Base-by-base conservation (phyloP, 2,113 vertebrate species). In the Urocitellus parryii region DNA sequence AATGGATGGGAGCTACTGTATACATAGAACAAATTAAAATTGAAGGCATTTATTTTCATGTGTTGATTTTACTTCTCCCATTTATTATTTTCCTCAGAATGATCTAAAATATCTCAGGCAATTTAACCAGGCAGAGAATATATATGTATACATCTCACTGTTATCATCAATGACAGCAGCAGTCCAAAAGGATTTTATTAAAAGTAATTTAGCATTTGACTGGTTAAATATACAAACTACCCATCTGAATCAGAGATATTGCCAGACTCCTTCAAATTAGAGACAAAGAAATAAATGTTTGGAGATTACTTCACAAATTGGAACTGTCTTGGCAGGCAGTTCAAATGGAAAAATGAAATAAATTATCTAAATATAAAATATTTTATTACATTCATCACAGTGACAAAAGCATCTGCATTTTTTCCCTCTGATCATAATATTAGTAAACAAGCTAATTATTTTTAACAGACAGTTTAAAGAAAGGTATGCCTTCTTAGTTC, bases 201-300 rank as follows among this genome's bases (percentile, higher is more conserved):
- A 97, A 97, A 98, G 67, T 56, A 97, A 97, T 98, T 96, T 98
- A 98, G 61, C 80, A 82, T 53, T 53, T 98, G 95, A 83, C 94
- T 98, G 61, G 89, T 96, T 97, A 97, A 98, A 91, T 78, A 94
- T 42, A 96, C 82, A 97, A 97, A 98, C 82, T 88, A 97, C 82
- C 10, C 58, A 96, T 84, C 72, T 72, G 73, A 96, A 94, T 48
- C 79, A 91, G 76, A 95, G 90, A 79, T 89, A 89, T 13, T 96
- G 65, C 83, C 10, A 12, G 78, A 94, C 90, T 87, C 24, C 24
- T 61, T 95, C 81, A 39, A 85, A 70, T 88, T 70, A 95, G 32
- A 96, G 37, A 78, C 29, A 74, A 97, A 73, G 45, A 97, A 98
- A 74, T 24, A 95, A 96, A 78, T 97, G 80, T 92, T 65, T 95